A percentile compares a stretch with the other conserved stretches of the same genome.
phyloP scores from a whole-genome alignment of 1,140 invertebrate species.

The Drosophila albomicans region DNA sequence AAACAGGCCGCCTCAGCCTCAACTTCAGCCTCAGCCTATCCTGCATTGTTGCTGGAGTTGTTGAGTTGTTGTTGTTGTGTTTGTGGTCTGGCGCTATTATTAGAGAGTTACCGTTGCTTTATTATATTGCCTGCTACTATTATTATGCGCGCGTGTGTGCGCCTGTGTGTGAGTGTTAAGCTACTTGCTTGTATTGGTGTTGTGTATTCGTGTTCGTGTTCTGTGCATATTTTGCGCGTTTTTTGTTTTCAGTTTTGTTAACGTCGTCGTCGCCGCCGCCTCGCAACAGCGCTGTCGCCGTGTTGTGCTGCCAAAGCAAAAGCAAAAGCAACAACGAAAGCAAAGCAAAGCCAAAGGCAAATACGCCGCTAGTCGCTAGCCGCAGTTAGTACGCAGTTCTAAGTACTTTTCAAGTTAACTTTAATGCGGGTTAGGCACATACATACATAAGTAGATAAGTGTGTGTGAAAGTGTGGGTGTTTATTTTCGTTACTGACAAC shows the following conservation, averaged over 20 bases:
- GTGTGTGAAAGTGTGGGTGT: slow-evolving; percentile 22
- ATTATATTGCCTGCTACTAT: slow-evolving; percentile 73
- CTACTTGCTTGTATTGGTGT: slow-evolving; percentile 20
- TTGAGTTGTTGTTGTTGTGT: slow-evolving; percentile 29
- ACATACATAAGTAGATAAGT: neutral
- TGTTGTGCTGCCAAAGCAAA: slow-evolving; percentile 33
- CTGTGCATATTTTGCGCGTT: slow-evolving; percentile 81
- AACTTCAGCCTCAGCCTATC: slow-evolving; percentile 3
- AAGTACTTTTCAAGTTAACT: slow-evolving; percentile 41
- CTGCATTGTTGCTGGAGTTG: slow-evolving; percentile 32
- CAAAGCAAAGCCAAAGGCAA: slow-evolving; percentile 36
- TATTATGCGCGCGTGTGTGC: slow-evolving; percentile 37
- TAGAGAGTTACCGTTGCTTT: slow-evolving; percentile 81
- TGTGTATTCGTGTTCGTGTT: slow-evolving; percentile 68
- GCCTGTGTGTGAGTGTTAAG: slow-evolving; percentile 21
- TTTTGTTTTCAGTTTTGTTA: slow-evolving; percentile 82
- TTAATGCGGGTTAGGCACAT: slow-evolving; percentile 25
- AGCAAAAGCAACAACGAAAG: slow-evolving; percentile 33
- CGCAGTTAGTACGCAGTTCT: slow-evolving; percentile 73
- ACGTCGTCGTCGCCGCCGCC: slow-evolving; percentile 72
- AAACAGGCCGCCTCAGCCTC: neutral
- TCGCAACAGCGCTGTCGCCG: slow-evolving; percentile 47
- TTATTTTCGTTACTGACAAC: slow-evolving; percentile 62
- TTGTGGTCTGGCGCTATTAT: slow-evolving; percentile 67
- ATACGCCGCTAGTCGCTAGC: slow-evolving; percentile 44